Conservation (phyloP, 2,797 vertebrate genomes). For the Xiphorhynchus erythropygius region DNA sequence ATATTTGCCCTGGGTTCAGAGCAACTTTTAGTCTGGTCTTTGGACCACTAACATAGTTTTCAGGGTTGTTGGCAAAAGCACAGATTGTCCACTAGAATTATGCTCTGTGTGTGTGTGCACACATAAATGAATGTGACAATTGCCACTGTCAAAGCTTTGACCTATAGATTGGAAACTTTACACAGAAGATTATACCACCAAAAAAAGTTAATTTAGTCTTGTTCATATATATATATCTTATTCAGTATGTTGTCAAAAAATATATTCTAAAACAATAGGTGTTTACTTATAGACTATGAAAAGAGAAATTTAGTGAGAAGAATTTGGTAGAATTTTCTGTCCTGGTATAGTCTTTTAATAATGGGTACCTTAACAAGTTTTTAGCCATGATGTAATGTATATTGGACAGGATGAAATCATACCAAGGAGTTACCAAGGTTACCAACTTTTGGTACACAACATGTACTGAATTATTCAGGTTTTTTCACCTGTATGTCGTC, state of each 20-base stretch:
- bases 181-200: neutral
- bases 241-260: neutral
- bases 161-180: neutral
- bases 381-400: slow-evolving; percentile 29
- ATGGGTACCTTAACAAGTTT: neutral
- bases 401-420: slow-evolving; percentile 6
- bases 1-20: slow-evolving; percentile 50
- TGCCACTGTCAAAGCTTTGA: slow-evolving; percentile 21
- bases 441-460: neutral
- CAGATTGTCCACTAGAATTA: slow-evolving; percentile 21
- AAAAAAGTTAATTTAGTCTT: neutral
- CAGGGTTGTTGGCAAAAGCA: slow-evolving; percentile 45
- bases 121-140: neutral
- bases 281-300: neutral
- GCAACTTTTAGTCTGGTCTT: slow-evolving; percentile 42
- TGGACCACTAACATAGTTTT: slow-evolving; percentile 32
- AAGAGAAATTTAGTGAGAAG: neutral
- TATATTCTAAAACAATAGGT: neutral
- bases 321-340: slow-evolving; percentile 24
- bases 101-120: neutral
- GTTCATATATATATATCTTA: neutral
- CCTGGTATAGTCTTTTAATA: neutral
- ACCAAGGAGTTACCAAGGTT: neutral
- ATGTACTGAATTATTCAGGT: neutral
- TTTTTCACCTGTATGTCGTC: slow-evolving; percentile 13